Conservation (phyloP, 2,888 invertebrate genomes). For the Icerya purchasi region DNA sequence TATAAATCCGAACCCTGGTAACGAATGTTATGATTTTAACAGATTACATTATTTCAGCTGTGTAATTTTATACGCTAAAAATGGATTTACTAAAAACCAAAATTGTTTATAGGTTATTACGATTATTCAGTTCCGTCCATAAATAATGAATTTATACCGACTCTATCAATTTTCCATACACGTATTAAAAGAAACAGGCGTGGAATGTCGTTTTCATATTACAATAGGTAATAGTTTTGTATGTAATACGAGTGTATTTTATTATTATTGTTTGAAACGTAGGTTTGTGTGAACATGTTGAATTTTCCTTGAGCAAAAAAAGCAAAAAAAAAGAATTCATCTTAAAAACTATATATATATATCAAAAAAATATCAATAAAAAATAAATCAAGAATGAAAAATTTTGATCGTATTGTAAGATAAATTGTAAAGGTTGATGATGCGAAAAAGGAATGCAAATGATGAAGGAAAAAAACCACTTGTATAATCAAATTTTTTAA, state of each 20-base stretch:
- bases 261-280: not conserved
- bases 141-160: slow-evolving; percentile 29
- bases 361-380: slow-evolving; percentile 9
- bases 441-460: too few relatives aligned
- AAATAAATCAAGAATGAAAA: too few relatives aligned
- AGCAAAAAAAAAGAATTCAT: slow-evolving; percentile 1
- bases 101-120: not conserved
- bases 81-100: too few relatives aligned
- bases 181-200: slow-evolving; percentile 59
- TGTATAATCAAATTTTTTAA: too few relatives aligned
- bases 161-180: slow-evolving; percentile 43
- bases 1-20: too few relatives aligned
- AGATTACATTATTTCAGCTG: too few relatives aligned
- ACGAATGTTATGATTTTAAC: too few relatives aligned
- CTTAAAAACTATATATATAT: slow-evolving; percentile 6
- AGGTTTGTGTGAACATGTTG: not conserved
- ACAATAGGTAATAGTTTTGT: slow-evolving; percentile 78
- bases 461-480: too few relatives aligned
- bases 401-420: too few relatives aligned
- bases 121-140: slow-evolving; percentile 9
- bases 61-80: too few relatives aligned
- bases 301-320: not conserved
- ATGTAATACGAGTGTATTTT: too few relatives aligned
- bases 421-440: too few relatives aligned
- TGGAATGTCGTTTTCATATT: slow-evolving; percentile 64